Percentiles rank a stretch among this genome's conserved stretches.
Conservation (phyloP, 2,797 vertebrate species). For the Nasua narica region DNA sequence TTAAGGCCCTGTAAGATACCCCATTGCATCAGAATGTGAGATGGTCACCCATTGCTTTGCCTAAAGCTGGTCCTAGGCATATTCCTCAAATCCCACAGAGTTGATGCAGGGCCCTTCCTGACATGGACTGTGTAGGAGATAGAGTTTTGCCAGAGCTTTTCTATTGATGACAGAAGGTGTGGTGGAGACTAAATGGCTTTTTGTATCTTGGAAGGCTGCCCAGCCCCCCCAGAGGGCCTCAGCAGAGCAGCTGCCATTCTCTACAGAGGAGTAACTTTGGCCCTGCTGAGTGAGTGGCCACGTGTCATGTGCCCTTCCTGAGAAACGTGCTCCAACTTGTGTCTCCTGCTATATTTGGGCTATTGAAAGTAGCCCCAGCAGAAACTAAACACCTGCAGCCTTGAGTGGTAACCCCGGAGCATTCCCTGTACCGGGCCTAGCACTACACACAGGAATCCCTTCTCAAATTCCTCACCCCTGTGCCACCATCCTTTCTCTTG, state of each 20-base stretch:
- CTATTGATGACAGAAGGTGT: not conserved
- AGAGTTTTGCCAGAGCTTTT: not conserved
- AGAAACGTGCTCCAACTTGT: constrained; percentile 62
- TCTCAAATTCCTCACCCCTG: constrained; percentile 59
- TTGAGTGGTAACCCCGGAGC: constrained; percentile 47
- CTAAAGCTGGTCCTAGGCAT: not conserved
- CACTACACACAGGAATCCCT: constrained; percentile 62
- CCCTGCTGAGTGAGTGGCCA: constrained; percentile 34
- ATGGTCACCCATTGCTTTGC: not conserved
- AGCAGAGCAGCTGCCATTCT: constrained; percentile 46
- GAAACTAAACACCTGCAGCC: constrained; percentile 49
- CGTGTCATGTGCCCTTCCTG: constrained; percentile 49
- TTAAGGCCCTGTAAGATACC: not conserved
- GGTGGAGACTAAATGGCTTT: constrained; percentile 5
- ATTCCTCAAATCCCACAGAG: not conserved
- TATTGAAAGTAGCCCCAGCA: constrained; percentile 62
- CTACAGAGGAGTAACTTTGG: constrained; percentile 22
- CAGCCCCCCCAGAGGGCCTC: constrained; percentile 18
- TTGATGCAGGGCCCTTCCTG: not conserved
- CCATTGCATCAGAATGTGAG: not conserved
- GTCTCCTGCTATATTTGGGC: constrained; percentile 66
- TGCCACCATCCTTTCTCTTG: constrained; percentile 23
- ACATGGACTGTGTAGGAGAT: not conserved
- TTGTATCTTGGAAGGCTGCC: not conserved
- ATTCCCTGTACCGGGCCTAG: constrained; percentile 42